Base-by-base conservation (phyloP, 2,888 invertebrate genomes). In the Clostera curtula region DNA sequence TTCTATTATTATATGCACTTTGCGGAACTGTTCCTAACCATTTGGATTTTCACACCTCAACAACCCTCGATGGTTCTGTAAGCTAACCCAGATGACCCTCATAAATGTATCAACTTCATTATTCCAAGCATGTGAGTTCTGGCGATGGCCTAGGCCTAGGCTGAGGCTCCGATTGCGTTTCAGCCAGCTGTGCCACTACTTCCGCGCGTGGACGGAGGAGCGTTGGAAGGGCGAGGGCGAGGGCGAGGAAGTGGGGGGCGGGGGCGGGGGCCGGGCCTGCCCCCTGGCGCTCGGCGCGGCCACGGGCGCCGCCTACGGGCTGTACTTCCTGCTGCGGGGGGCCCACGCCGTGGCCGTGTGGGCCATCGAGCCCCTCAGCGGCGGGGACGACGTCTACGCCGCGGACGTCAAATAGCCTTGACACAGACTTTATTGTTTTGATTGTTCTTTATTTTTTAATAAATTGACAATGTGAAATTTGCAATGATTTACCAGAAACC, bases 281-380 rank as follows among this genome's bases (percentile, higher is more conserved):
- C 67, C 74, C 2, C 9, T 45, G 1, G 60, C 33, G 0, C 60
- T 76, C n/a, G 12, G 75, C 62, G 2, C 15, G 30, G 4, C 49
- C 3, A 69, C 74, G 2, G 68, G 45, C 0, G 8, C 56, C 7
- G 47, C 72, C 20, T 77, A 79, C 70, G 26, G 43, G 1, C 13
- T 59, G 4, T 74, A 74, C 64, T 60, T 45, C 40, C 40, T 29
- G 1, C 49, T 73, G 17, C 63, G 49, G 48, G 49, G 49, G 1
- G 11, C 51, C 6, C 49, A 72, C 52, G 49, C 60, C 4, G 29
- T 58, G 1, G 54, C 65, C 1, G 40, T 66, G 27, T 82, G 82
- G 82, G 42, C 74, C 22, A 43, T 73, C 1, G 73, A 73, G 43
- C 80, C 82, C 5, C 54, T 76, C 2, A 53, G 60, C 34, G 5